A percentile compares a stretch with the other conserved stretches of the same genome.
Evolutionary conservation across 2,113 vertebrate species (phyloP).

Genomic region (Aythya baeri): DNA sequence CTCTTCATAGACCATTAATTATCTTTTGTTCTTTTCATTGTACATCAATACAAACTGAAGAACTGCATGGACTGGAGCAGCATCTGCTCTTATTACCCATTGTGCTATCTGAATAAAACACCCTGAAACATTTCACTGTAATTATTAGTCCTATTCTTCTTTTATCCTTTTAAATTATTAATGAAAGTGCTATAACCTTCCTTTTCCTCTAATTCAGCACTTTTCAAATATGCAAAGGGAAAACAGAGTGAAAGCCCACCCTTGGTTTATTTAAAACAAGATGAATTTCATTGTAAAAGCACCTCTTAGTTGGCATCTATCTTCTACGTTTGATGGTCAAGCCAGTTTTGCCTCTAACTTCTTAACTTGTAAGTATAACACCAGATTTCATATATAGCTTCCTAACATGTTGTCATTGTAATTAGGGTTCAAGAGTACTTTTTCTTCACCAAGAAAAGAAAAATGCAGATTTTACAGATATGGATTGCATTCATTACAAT

Average conservation of each 20-base stretch:
- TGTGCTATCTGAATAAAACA: slow-evolving; percentile 28
- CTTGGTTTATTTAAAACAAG: neutral
- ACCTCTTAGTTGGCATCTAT: neutral
- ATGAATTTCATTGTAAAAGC: neutral
- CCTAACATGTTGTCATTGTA: neutral
- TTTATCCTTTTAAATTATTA: slow-evolving; percentile 11
- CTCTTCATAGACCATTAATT: neutral
- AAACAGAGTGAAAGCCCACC: neutral
- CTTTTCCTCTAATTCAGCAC: neutral
- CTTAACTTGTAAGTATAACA: neutral
- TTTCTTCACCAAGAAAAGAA: neutral
- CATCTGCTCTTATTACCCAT: slow-evolving; percentile 7
- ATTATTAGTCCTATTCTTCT: slow-evolving; percentile 15
- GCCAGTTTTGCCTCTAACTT: neutral
- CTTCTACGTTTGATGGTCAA: neutral
- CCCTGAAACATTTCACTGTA: slow-evolving; percentile 4
- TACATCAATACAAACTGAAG: slow-evolving; percentile 5
- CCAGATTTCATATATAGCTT: neutral
- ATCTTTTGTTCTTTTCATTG: slow-evolving; percentile 57
- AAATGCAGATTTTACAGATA: neutral
- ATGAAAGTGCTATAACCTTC: neutral
- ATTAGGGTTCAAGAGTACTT: neutral
- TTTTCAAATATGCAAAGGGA: neutral
- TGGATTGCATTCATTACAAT: neutral
- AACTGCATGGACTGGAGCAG: neutral